Conservation (phyloP, 2,113 vertebrate species). For the Propithecus coquereli region DNA sequence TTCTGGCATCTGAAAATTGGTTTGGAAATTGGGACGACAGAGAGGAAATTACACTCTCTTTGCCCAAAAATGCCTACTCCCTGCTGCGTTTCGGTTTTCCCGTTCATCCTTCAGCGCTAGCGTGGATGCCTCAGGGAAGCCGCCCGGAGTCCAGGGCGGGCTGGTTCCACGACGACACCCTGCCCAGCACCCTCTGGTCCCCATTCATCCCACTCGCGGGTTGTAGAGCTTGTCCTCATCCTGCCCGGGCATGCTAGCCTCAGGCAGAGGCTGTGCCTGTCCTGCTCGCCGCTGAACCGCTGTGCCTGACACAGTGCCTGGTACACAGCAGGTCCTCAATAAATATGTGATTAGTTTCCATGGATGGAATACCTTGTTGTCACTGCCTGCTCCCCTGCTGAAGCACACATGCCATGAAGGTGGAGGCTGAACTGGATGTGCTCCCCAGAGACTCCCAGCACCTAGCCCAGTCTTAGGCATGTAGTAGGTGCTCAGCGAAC, state of each 20-base stretch:
- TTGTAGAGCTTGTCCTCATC: too few relatives aligned
- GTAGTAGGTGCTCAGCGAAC: not conserved
- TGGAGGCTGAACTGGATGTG: too few relatives aligned
- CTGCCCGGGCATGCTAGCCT: not conserved
- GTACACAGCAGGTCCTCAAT: not conserved
- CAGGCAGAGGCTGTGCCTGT: not conserved
- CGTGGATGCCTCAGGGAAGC: rapidly evolving
- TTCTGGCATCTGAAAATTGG: not conserved
- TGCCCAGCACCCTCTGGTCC: too few relatives aligned
- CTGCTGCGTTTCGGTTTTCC: not conserved
- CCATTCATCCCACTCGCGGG: too few relatives aligned
- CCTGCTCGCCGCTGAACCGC: not conserved
- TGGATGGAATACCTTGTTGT: rapidly evolving
- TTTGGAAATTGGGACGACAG: not conserved
- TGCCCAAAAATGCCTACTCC: not conserved
- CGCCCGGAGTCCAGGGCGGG: not conserved
- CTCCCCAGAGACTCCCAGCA: not conserved
- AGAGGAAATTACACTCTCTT: not conserved
- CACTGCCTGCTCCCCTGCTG: not conserved
- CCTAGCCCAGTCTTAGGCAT: not conserved
- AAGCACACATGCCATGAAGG: not conserved
- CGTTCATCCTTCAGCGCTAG: not conserved
- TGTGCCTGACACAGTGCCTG: not conserved
- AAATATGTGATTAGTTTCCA: not conserved
- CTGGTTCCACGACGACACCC: not conserved